Base-by-base conservation (phyloP, 2,113 vertebrate species). In the Gopherus flavomarginatus region DNA sequence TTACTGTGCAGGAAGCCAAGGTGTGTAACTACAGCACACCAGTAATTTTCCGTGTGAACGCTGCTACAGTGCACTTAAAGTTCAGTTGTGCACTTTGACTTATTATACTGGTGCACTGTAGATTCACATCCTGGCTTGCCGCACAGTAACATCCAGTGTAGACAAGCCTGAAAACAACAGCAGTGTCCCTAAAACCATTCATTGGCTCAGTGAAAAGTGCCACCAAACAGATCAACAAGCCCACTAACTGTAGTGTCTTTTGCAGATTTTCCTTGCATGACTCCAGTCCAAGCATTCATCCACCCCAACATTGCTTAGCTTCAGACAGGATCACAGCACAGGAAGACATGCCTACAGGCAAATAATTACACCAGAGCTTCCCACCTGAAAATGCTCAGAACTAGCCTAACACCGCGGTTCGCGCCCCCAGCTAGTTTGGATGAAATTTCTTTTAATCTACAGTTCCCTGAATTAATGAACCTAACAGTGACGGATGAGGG, bases 301-400 rank as follows among this genome's bases (percentile, higher is more conserved):
- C 92, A 93, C 87, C 78, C 90, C 89, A 90, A 5, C 59, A 47
- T 0, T 0, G 83, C 83, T 90, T 44, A 27, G 65, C 87, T 92
- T 72, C 77, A 88, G 93, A 86, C 94, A 97, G 87, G 83, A 94
- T 92, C 89, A 50, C 87, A 93, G 89, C 79, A 22, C 53, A n/a
- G 87, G 56, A 81, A 94, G 14, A 22, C 1, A 0, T 5, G 81
- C 83, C 93, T 1, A 0, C 83, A 85, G 94, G 94, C 93, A 87
- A 81, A 96, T 47, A n/a, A 50, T 91, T 90, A 81, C 92, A 85
- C 85, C 72, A 85, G 92, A 81, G 87, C 62, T 83, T 90, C 83
- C 0, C 8, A 49, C 56, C 2, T 21, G 83, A 83, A 52, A 72
- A 85, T 31, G 81, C 75, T 0, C 1, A 90, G 93, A 90, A 87